Evolutionary conservation across 2,888 invertebrate genomes (phyloP), one percentile per base, ranked within the genome.

Genomic region (Andrena fulva): DNA sequence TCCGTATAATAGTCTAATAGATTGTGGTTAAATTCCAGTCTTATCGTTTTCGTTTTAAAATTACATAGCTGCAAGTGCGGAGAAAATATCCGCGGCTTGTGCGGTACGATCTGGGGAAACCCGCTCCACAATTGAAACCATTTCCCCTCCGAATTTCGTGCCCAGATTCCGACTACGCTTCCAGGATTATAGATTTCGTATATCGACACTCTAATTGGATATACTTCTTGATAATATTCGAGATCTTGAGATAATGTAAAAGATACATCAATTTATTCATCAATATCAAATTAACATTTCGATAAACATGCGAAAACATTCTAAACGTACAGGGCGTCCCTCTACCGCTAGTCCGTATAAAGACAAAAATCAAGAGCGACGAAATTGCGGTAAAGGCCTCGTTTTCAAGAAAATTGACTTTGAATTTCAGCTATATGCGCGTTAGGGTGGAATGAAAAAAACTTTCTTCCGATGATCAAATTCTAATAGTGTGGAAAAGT

Each of bases 141-240:
- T 7, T 91, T 92, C 0, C 94, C 93, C 0, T 94, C 94, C 71
- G 94, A 93, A 50, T 93, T 91, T 85, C 95, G 94, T 0, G 97
- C 97, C 97, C 97, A 98, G 80, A 98, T 96, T 83, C 97, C 95
- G 24, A 98, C 96, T 50, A 98, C 95, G 2, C 97, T 97, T 31
- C 98, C 98, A 0, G 98, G 98, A 93, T 98, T 97, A 90, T 97
- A 98, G 0, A 97, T 97, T 94, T 98, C 98, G 92, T 97, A 98
- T 80, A 98, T 95, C 1, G 96, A 96, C 74, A 98, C 95, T 89
- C 96, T 95, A 66, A 96, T 93, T 6, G 97, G 97, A 90, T 96
- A 96, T 2, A 97, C 97, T 67, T 95, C 94, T 84, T 94, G 95
- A 91, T 96, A 95, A 94, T 96, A 97, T 89, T 95, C 96, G 90